A percentile compares a stretch with the other conserved stretches of the same genome.
Conservation (phyloP, 2,888 invertebrate species). For the Drosophila kuntzei region DNA sequence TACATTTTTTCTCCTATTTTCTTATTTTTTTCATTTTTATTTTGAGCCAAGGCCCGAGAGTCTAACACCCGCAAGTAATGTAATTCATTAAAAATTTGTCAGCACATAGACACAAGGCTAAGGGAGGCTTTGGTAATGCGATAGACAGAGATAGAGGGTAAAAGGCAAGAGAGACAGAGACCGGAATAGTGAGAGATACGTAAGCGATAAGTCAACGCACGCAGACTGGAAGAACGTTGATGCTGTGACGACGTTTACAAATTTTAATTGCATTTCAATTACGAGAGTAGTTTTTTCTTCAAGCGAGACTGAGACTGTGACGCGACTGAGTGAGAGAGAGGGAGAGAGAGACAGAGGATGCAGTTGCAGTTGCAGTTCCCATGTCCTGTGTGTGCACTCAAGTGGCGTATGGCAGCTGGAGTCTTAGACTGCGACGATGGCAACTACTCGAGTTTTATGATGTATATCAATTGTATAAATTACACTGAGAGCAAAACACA, state of each 20-base stretch:
- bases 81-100: constrained; percentile 82
- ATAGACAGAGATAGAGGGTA: neutral
- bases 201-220: constrained; percentile 66
- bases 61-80: constrained; percentile 82
- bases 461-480: constrained; percentile 74
- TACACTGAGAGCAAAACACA: constrained; percentile 26
- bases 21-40: constrained; percentile 7
- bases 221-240: constrained; percentile 35
- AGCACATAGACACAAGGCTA: constrained; percentile 45
- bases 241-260: constrained; percentile 61
- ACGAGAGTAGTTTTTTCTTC: constrained; percentile 72
- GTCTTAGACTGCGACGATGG: constrained; percentile 27
- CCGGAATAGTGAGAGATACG: neutral
- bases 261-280: constrained; percentile 84
- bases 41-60: constrained; percentile 37
- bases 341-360: constrained; percentile 12
- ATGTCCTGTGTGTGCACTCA: constrained; percentile 57
- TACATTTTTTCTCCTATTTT: constrained; percentile 13
- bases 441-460: constrained; percentile 26
- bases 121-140: constrained; percentile 7
- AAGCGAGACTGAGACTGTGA: constrained; percentile 24
- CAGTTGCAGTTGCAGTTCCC: constrained; percentile 29
- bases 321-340: neutral
- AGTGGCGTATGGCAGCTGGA: constrained; percentile 44
- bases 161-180: neutral